phyloP scores from a whole-genome alignment of 1,140 invertebrate genomes.

The Stegodyphus dumicola region DNA sequence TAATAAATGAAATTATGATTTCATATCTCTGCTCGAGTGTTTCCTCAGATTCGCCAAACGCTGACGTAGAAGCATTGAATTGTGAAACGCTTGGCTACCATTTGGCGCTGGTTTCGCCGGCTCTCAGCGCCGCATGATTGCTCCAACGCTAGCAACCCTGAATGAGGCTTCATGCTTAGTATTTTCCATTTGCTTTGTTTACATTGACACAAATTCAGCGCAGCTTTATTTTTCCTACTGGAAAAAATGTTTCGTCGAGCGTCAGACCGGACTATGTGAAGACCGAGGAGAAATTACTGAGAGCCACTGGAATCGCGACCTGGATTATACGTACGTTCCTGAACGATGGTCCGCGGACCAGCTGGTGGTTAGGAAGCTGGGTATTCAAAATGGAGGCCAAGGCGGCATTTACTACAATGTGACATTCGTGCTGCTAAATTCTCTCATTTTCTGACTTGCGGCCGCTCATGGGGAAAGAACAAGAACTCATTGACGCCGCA shows the following conservation, averaged over 20 bases:
- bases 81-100: conserved; percentile 22
- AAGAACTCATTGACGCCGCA: conserved; percentile 94
- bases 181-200: conserved; percentile 57
- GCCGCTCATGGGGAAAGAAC: conserved; percentile 89
- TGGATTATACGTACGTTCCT: neutral
- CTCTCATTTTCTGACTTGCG: conserved; percentile 14
- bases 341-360: neutral
- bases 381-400: conserved; percentile 56
- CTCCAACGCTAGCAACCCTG: conserved; percentile 26
- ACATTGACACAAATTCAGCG: conserved; percentile 33
- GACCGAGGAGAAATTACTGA: neutral
- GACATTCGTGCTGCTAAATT: conserved; percentile 28
- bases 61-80: conserved; percentile 1
- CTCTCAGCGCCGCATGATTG: conserved; percentile 6
- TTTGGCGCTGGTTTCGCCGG: conserved; percentile 28
- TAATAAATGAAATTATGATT: no score
- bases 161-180: conserved; percentile 28
- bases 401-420: conserved; percentile 24
- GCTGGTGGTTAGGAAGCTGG: conserved; percentile 19
- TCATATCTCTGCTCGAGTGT: neutral
- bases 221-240: neutral
- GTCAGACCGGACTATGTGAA: neutral
- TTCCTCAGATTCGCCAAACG: conserved; percentile 21
- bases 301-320: no score
- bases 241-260: neutral